Base-by-base conservation (phyloP, 2,797 vertebrate genomes). In the Trachops cirrhosus region DNA sequence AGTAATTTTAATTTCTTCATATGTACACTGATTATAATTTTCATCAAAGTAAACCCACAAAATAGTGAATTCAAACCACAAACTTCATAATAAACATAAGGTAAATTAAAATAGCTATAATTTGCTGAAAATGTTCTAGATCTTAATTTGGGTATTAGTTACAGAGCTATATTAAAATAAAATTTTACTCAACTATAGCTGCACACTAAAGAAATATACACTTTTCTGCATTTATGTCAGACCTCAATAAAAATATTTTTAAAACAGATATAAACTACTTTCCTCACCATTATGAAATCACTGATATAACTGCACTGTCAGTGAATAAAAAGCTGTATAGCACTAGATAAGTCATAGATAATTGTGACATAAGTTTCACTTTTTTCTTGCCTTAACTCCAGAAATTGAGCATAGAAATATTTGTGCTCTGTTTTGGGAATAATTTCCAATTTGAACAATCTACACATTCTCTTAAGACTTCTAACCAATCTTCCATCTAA, bases 1-100 rank as follows among this genome's bases (percentile, higher is more conserved):
- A 89, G 46, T 91, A 83, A 95, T 41, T 62, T 92, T 52, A 89
- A 86, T 93, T 74, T 95, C 54, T 89, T 94, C 54, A 84, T 75
- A 92, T 73, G 26, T 22, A 71, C 5, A 90, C 39, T 75, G 18
- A 64, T 39, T 73, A 78, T n/a, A 83, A 91, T 41, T 68, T 77
- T 82, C 54, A 89, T 52, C 22, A 52, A 93, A 89, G 52, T 71
- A 41, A 83, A 57, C 6, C 34, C 70, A 88, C 29, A 15, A 96
- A 95, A 86, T 9, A 79, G 15, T 74, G 48, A 89, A 87, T 67
- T 50, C 19, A 48, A 2, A 32, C 54, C 50, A 86, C 18, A 91
- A 92, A 79, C 14, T 84, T 8, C 14, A 59, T 39, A 87, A 77
- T 57, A 93, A 84, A 21, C 32, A 83, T 18, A 14, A 86, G 11